Percentiles rank a stretch among this genome's conserved stretches.
phyloP scores from a whole-genome alignment of 2,797 vertebrate genomes.

The Sebastolobus alascanus region DNA sequence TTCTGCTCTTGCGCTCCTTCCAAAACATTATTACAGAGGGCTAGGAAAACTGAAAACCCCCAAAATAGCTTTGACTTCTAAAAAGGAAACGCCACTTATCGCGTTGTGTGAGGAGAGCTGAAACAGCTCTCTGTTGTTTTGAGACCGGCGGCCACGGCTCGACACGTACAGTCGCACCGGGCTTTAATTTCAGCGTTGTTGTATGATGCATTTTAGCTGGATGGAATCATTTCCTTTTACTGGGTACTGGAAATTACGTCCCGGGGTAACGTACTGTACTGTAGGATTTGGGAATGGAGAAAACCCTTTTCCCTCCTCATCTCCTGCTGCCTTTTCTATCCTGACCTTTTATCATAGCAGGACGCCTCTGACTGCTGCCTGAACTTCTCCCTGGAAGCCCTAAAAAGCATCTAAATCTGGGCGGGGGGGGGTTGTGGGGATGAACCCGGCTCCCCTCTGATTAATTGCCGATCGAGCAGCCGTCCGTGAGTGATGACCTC shows the following conservation, averaged over 20 bases:
- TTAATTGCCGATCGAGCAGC: slow-evolving; percentile 65
- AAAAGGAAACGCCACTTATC: slow-evolving; percentile 63
- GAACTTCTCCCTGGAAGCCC: slow-evolving; percentile 80
- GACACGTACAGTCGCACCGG: slow-evolving; percentile 61
- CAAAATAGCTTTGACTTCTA: slow-evolving; percentile 29
- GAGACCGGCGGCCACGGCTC: slow-evolving; percentile 54
- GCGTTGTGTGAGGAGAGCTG: slow-evolving; percentile 40
- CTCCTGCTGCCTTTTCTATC: slow-evolving; percentile 38
- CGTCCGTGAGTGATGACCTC: slow-evolving; percentile 83
- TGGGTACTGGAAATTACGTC: slow-evolving; percentile 85
- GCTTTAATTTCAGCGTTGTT: slow-evolving; percentile 86
- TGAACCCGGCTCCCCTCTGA: slow-evolving; percentile 49
- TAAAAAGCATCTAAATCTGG: slow-evolving; percentile 61
- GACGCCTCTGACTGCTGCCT: slow-evolving; percentile 64
- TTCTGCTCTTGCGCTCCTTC: slow-evolving; percentile 49
- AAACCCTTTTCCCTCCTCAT: slow-evolving; percentile 14
- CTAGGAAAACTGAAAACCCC: slow-evolving; percentile 31
- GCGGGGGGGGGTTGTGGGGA: slow-evolving; percentile 30
- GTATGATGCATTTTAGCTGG: slow-evolving; percentile 85
- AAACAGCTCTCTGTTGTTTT: slow-evolving; percentile 36
- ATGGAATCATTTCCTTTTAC: slow-evolving; percentile 89
- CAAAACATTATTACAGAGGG: slow-evolving; percentile 58
- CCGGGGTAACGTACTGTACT: slow-evolving; percentile 76
- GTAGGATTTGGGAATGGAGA: slow-evolving; percentile 76
- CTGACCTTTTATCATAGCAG: slow-evolving; percentile 78